These are phyloP conservation scores for Menura novaehollandiae DNA, from an alignment of 2,113 vertebrate species.

Conservation along the genomic window DNA sequence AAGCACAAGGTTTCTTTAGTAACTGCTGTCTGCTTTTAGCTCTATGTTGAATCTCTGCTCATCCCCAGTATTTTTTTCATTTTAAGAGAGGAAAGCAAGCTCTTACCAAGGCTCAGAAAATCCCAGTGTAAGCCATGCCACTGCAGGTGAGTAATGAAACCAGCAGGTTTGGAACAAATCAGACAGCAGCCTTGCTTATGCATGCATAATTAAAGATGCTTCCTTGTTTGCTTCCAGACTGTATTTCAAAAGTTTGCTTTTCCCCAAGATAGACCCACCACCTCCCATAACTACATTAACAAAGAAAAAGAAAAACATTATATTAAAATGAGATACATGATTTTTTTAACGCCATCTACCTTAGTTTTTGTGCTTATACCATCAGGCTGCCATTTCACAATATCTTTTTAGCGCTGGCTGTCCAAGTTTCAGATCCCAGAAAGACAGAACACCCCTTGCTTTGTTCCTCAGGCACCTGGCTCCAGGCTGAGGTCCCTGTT, in stretches of 20 bases:
- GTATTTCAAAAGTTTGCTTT: neutral
- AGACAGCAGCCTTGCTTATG: neutral
- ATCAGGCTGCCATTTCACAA: neutral
- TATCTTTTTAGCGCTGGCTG: neutral
- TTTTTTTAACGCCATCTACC: neutral
- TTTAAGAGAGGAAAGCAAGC: conserved; percentile 28
- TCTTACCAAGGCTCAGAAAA: conserved; percentile 48
- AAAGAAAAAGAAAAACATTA: neutral
- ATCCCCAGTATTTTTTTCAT: neutral
- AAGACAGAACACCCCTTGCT: neutral
- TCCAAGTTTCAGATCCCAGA: neutral
- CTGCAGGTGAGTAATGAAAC: conserved; percentile 37
- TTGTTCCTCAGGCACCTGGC: neutral
- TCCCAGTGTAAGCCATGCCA: neutral
- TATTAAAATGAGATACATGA: neutral
- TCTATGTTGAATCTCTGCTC: neutral
- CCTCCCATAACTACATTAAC: neutral
- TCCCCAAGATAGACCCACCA: neutral
- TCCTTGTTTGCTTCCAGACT: neutral
- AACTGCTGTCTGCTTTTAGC: conserved; percentile 8
- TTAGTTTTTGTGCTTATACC: neutral
- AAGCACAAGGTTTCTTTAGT: conserved; percentile 36
- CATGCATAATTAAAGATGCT: neutral
- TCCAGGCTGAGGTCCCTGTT: neutral
- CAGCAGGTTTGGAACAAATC: neutral